Conservation (phyloP, 30 jellyfish, hydroid and myxozoan species). For the Hydractinia symbiolongicarpus region DNA sequence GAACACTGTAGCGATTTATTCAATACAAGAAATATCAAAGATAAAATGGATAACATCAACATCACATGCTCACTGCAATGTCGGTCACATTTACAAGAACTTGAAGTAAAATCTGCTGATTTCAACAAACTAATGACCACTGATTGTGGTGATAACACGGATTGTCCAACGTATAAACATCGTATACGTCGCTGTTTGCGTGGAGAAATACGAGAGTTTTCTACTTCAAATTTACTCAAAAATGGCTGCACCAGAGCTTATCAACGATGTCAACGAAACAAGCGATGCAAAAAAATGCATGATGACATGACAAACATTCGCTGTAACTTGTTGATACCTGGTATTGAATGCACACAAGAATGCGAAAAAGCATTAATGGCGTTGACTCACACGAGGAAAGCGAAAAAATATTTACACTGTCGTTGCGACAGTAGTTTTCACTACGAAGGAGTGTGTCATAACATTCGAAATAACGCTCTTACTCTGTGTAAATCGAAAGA, state of each 20-base stretch:
- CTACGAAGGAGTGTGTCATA: conserved; percentile 10
- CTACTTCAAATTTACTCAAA: not conserved
- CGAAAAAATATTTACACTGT: not conserved
- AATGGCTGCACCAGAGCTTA: conserved; percentile 6
- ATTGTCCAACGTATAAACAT: conserved; percentile 2
- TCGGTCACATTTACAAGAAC: not conserved
- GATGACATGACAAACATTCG: not conserved
- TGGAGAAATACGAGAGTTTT: not conserved
- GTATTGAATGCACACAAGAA: not conserved
- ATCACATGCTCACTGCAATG: not conserved
- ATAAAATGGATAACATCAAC: not conserved
- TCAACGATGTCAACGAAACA: not conserved
- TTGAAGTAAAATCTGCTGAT: not conserved
- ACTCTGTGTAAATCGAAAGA: not conserved
- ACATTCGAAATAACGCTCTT: not conserved
- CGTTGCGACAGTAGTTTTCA: conserved; percentile 7
- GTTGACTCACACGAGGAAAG: not conserved
- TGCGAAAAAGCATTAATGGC: not conserved
- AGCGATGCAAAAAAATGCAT: not conserved
- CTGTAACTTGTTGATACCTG: not conserved
- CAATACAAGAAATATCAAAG: not conserved
- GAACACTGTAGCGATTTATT: not conserved
- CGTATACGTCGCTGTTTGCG: not conserved
- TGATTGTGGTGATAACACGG: not conserved
- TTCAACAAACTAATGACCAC: not conserved